Base-by-base conservation (phyloP, 2,888 invertebrate species). In the Seira musarum region DNA sequence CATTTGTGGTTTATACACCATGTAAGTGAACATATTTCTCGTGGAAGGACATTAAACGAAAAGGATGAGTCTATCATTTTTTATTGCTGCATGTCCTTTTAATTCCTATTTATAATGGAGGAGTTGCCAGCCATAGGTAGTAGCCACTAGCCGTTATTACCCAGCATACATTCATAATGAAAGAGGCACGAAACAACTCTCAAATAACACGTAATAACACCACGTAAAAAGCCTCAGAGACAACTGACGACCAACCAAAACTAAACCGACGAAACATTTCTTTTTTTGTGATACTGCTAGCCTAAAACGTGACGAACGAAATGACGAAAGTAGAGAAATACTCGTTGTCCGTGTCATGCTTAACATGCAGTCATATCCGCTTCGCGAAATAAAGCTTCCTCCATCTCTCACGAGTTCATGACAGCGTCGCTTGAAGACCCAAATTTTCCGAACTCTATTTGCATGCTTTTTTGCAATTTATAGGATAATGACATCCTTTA, bases 141-240 rank as follows among this genome's bases (percentile, higher is more conserved):
- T 40, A 40, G 40, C 40, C 40, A 40, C 22, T 72, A 71, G 72
- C 78, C 78, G 25, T 72, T 66, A 78, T 72, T 63, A 78, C 67
- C 2, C 60, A 71, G 66, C 40, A 70, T 30, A 72, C 61, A 72
- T 67, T 71, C 46, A 73, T 65, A 78, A 78, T 72, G 78, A 24
- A 53, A 66, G 24, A 60, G n/a, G 30, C 46, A 40, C n/a, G 35
- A 75, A 60, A 60, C 57, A 1, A 61, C 19, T 61, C 61, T 60
- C 24, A 49, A 24, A 15, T 24, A 53, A 19, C 49, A 1, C 22
- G n/a, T 13, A 68, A 15, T 5, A 57, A 25, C 19, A 13, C 2
- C 35, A 30, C 57, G 30, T 15, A 10, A 57, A 57, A 30, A 30
- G 65, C 17, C 30, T n/a, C 8, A 19, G 40, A 40, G 40, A 13